Percentiles rank a stretch among this genome's conserved stretches.
phyloP scores from a whole-genome alignment of 2,888 invertebrate genomes.

The Pasiphila rectangulata region DNA sequence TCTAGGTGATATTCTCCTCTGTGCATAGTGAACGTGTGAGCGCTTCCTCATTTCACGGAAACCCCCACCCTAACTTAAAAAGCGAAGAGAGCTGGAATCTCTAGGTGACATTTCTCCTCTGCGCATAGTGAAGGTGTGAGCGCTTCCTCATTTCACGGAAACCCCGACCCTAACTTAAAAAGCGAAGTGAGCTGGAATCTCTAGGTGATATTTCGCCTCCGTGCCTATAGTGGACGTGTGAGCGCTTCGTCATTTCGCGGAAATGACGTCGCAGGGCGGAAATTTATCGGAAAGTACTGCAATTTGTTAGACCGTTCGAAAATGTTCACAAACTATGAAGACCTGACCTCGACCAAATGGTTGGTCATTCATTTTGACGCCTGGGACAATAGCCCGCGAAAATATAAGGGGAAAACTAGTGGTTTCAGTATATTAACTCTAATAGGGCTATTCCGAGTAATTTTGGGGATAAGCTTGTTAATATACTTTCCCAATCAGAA shows the following conservation, averaged over 20 bases:
- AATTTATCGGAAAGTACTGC: constrained; percentile 61
- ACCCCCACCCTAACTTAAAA: too few relatives aligned
- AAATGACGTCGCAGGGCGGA: constrained; percentile 61
- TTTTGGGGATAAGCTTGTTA: constrained; percentile 1
- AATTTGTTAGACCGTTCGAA: constrained; percentile 61
- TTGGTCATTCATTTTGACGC: constrained; percentile 21
- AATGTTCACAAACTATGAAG: constrained; percentile 58
- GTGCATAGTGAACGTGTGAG: too few relatives aligned
- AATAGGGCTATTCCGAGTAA: constrained; percentile 6
- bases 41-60: too few relatives aligned
- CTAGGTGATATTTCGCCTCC: background rate
- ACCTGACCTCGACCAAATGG: constrained; percentile 33
- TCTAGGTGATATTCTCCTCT: too few relatives aligned
- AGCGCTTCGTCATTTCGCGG: constrained; percentile 61
- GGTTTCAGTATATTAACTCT: constrained; percentile 12
- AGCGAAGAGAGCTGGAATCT: too few relatives aligned
- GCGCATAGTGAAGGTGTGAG: too few relatives aligned
- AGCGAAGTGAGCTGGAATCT: too few relatives aligned
- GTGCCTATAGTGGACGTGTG: constrained; percentile 36
- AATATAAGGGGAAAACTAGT: constrained; percentile 10
- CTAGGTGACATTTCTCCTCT: too few relatives aligned
- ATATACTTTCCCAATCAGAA: background rate
- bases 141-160: too few relatives aligned
- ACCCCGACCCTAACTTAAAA: too few relatives aligned
- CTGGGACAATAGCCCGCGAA: constrained; percentile 16